A percentile compares a stretch with the other conserved stretches of the same genome.
phyloP scores from a whole-genome alignment of 2,113 vertebrate species.

The Cyrtonyx montezumae region DNA sequence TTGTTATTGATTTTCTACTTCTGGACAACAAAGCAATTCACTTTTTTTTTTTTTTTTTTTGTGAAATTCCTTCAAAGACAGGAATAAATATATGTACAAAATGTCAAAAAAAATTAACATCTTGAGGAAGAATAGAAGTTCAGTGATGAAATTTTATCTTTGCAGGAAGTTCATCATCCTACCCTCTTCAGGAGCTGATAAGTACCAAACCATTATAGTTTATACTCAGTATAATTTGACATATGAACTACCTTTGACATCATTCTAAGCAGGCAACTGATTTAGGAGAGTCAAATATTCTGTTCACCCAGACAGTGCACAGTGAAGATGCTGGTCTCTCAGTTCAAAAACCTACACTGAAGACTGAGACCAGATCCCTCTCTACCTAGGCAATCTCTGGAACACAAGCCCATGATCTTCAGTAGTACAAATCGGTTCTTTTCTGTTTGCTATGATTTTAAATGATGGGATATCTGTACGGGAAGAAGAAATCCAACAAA shows the following conservation, averaged over 20 bases:
- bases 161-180: background rate
- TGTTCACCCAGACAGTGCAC: accelerated
- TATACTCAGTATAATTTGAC: background rate
- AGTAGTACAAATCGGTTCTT: background rate
- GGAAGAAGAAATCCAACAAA: background rate
- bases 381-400: background rate
- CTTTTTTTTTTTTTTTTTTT: background rate
- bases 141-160: background rate
- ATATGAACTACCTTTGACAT: background rate
- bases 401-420: background rate
- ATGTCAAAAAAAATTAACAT: background rate
- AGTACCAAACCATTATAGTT: background rate
- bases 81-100: background rate
- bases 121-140: background rate
- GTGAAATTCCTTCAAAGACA: conserved; percentile 16
- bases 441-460: background rate
- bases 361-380: background rate
- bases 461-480: background rate
- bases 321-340: background rate
- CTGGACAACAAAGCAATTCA: conserved; percentile 20
- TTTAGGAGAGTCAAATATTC: background rate
- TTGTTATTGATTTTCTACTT: conserved; percentile 29
- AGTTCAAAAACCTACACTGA: background rate
- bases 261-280: background rate
- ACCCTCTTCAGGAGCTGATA: background rate